phyloP scores from a whole-genome alignment of 2,888 invertebrate species.

The Oithona nana region DNA sequence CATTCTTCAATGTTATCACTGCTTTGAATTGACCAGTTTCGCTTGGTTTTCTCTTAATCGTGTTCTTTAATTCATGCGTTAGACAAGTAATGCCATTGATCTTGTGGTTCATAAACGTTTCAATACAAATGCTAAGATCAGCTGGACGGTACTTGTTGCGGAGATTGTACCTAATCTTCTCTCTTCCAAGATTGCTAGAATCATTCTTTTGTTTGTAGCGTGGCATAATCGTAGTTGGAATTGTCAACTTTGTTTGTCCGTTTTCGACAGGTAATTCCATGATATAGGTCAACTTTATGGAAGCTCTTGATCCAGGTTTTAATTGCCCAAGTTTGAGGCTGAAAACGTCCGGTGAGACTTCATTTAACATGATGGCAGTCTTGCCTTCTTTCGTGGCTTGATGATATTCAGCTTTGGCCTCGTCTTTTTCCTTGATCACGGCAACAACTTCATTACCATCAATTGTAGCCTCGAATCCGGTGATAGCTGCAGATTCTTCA shows the following conservation, averaged over 20 bases:
- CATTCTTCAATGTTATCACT: neutral
- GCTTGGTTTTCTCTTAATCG: neutral
- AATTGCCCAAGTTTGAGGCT: neutral
- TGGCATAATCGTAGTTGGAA: conserved; percentile 12
- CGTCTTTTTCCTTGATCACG: conserved; percentile 29
- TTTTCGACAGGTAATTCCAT: conserved; percentile 1
- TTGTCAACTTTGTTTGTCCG: neutral
- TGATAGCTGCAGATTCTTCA: conserved; percentile 25
- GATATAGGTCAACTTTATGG: neutral
- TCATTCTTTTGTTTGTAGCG: neutral
- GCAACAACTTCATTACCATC: conserved; percentile 30
- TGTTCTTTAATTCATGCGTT: conserved; percentile 20
- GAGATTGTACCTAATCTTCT: neutral
- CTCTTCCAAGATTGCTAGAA: neutral
- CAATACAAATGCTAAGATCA: conserved; percentile 21
- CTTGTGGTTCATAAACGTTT: conserved; percentile 20
- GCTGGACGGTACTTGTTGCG: conserved; percentile 14
- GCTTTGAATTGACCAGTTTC: neutral
- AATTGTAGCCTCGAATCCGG: conserved; percentile 31
- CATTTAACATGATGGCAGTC: conserved; percentile 31
- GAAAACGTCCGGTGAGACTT: conserved; percentile 26
- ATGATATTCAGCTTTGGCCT: conserved; percentile 28
- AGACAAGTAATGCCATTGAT: conserved; percentile 21
- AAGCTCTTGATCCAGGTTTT: neutral
- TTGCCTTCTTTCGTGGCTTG: conserved; percentile 29